phyloP scores from a whole-genome alignment of 1,140 invertebrate species.

The Polypedilum pembai region DNA sequence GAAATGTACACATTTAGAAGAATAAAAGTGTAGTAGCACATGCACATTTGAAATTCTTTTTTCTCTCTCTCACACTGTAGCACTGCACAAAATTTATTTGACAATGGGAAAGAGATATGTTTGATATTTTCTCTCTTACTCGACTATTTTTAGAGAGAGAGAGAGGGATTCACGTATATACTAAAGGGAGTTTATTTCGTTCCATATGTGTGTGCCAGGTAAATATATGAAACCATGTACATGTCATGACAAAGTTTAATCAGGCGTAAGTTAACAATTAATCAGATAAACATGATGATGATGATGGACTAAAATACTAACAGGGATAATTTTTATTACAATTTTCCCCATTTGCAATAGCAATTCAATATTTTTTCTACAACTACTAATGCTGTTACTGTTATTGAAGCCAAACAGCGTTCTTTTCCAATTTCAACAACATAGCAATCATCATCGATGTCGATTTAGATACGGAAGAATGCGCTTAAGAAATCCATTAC shows the following conservation, averaged over 20 bases:
- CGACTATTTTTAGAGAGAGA: no score
- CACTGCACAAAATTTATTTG: background rate
- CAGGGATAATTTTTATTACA: no score
- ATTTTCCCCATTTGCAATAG: background rate
- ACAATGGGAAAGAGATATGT: background rate
- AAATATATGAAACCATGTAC: background rate
- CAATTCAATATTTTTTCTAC: background rate
- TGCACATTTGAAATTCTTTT: background rate
- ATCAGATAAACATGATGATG: slow-evolving; percentile 15
- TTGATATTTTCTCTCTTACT: no score
- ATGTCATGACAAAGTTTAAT: slow-evolving; percentile 18
- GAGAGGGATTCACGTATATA: no score
- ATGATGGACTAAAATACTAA: no score
- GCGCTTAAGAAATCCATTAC: slow-evolving; percentile 10
- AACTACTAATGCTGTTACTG: no score
- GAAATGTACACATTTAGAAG: background rate
- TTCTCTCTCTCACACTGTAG: no score
- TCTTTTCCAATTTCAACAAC: slow-evolving; percentile 1
- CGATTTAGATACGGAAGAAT: slow-evolving; percentile 17
- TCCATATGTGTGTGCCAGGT: background rate
- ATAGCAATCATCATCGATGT: slow-evolving; percentile 11
- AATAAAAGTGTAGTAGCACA: background rate
- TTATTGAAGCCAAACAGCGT: background rate
- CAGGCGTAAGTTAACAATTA: slow-evolving; percentile 24
- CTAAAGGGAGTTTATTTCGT: background rate